These are phyloP conservation scores for Halcyon senegalensis DNA, from an alignment of 2,113 vertebrate species.

Conservation along the genomic window DNA sequence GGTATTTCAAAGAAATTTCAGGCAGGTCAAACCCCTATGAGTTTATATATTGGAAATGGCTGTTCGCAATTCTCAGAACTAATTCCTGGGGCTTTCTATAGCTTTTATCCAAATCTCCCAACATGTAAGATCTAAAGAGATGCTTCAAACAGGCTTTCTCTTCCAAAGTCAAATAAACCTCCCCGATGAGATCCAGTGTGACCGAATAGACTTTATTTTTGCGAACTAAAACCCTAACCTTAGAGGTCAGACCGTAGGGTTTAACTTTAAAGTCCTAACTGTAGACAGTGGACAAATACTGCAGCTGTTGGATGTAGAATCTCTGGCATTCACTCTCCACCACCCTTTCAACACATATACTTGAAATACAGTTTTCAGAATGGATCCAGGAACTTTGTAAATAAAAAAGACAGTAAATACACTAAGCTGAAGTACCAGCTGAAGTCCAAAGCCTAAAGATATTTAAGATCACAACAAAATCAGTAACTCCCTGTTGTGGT, in stretches of 20 bases:
- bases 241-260: background rate
- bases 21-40: background rate
- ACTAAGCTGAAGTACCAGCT: background rate
- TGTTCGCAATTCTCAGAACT: background rate
- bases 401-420: background rate
- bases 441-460: background rate
- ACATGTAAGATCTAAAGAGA: conserved; percentile 84
- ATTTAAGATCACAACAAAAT: background rate
- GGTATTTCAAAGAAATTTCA: background rate
- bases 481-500: background rate
- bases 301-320: background rate
- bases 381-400: background rate
- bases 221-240: conserved; percentile 33
- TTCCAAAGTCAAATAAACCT: conserved; percentile 75
- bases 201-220: conserved; percentile 61
- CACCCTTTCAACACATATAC: background rate
- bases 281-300: background rate
- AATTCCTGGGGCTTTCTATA: background rate
- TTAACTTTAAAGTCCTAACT: background rate
- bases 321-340: background rate
- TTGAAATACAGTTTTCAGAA: background rate
- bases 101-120: conserved; percentile 71
- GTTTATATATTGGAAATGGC: background rate
- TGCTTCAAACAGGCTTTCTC: conserved; percentile 84
- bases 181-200: background rate